Conservation (phyloP, 2,888 invertebrate genomes). For the Malthinus flaveolus region DNA sequence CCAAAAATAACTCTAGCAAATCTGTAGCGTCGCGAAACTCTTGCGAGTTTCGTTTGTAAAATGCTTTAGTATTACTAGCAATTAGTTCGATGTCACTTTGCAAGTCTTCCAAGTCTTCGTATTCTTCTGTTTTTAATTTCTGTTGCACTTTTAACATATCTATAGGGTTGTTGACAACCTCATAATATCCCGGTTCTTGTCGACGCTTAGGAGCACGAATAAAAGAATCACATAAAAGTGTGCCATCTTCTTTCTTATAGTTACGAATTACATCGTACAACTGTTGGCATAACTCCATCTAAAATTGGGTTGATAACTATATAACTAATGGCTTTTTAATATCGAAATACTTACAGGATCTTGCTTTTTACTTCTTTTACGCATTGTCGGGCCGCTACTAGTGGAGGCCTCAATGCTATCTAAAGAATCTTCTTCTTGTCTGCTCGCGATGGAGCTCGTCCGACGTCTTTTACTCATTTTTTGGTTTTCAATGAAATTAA, state of each 20-base stretch:
- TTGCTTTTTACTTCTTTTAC: conserved; percentile 70
- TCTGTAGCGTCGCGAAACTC: conserved; percentile 91
- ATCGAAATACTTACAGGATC: conserved; percentile 68
- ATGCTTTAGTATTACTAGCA: conserved; percentile 92
- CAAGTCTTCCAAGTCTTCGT: conserved; percentile 90
- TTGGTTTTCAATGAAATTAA: too few species aligned
- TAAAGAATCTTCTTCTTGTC: conserved; percentile 73
- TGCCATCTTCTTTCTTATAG: conserved; percentile 90
- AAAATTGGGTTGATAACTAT: conserved; percentile 36
- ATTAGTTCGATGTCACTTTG: conserved; percentile 88
- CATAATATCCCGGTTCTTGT: conserved; percentile 89
- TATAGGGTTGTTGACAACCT: conserved; percentile 92
- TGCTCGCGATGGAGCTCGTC: conserved; percentile 79
- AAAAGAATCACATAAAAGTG: conserved; percentile 89
- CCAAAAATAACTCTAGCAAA: conserved; percentile 81
- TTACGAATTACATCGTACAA: conserved; percentile 90
- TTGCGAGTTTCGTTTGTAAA: conserved; percentile 83
- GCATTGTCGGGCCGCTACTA: conserved; percentile 56
- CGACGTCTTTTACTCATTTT: conserved; percentile 78
- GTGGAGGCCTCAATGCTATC: conserved; percentile 64
- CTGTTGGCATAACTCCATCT: conserved; percentile 87
- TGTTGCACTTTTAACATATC: conserved; percentile 94
- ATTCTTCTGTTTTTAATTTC: conserved; percentile 95
- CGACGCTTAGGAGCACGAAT: conserved; percentile 92
- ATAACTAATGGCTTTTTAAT: neutral